Percentiles rank a stretch among this genome's conserved stretches.
Conservation (phyloP, 2,113 vertebrate genomes). For the Saimiri boliviensis region DNA sequence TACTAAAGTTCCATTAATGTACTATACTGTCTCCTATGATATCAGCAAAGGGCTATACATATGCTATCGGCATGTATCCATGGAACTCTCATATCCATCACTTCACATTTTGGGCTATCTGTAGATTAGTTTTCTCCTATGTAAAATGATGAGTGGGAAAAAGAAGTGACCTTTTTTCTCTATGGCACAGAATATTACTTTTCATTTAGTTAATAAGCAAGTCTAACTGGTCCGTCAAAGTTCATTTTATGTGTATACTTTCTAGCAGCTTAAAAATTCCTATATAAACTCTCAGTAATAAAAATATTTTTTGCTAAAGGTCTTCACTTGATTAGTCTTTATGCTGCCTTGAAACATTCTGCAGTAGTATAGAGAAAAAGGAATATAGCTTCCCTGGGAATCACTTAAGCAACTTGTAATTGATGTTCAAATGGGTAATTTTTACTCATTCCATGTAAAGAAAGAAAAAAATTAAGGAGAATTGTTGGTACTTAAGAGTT, state of each 20-base stretch:
- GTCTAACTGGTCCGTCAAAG: not conserved
- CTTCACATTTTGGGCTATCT: not conserved
- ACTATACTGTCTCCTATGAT: not conserved
- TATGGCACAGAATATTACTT: not conserved
- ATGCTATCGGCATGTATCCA: not conserved
- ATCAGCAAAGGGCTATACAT: not conserved
- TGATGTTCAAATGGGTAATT: conserved; percentile 63
- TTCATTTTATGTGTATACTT: not conserved
- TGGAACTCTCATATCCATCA: not conserved
- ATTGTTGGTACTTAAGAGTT: conserved; percentile 56
- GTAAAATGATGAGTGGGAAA: not conserved
- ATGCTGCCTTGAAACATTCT: not conserved
- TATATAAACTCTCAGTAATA: not conserved
- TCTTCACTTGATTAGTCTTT: not conserved
- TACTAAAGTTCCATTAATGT: not conserved
- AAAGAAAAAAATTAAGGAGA: conserved; percentile 42
- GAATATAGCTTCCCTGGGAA: not conserved
- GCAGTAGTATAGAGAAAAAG: not conserved
- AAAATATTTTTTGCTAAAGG: not conserved
- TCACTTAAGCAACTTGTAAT: conserved; percentile 40
- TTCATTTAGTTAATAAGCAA: not conserved
- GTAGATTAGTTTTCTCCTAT: not conserved
- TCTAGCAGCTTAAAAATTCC: not conserved
- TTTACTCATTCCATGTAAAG: conserved; percentile 55
- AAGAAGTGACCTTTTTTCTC: not conserved